Base-by-base conservation (phyloP, 2,797 vertebrate species). In the Peromyscus eremicus region DNA sequence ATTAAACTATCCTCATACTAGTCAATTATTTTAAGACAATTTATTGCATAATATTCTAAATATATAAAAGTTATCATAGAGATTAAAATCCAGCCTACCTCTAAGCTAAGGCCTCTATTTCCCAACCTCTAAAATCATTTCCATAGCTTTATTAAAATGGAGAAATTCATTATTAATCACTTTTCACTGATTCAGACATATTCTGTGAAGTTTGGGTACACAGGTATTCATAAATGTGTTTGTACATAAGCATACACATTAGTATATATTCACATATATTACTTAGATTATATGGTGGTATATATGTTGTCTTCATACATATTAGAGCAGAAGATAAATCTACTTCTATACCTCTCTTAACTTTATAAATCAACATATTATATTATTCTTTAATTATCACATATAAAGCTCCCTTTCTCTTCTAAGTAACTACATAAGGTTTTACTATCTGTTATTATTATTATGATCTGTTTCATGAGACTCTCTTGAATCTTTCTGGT, bases 31-130 rank as follows among this genome's bases (percentile, higher is more conserved):
- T 55, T 84, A 90, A 92, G 91, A 66, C 34, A 83, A 89, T 11
- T 70, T 85, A 37, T 62, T 82, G 2, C 64, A 71, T 17, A 82
- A 83, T 89, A 89, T 70, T 95, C 23, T 81, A 86, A 77, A 89
- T 49, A 80, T 66, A 73, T 55, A 90, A 2, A 95, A 94, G 81
- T n/a, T 92, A 55, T 7, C 11, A 27, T 64, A 46, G 23, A 96
- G 40, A 88, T 85, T 88, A 91, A 94, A 91, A 68, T 49, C 4
- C 60, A 82, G 10, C 40, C 32, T 23, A 70, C 32, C 37, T 23
- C 40, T 34, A 86, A 87, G 4, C 6, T 37, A 32, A 37, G 0
- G 32, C 2, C 43, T 49, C 16, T 86, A 55, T 87, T 87, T 95
- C 1, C 8, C 37, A 60, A 73, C 32, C 2, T 92, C 29, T 75